A percentile compares a stretch with the other conserved stretches of the same genome.
Conservation (phyloP, 2,113 vertebrate genomes). For the Xiphophorus maculatus region DNA sequence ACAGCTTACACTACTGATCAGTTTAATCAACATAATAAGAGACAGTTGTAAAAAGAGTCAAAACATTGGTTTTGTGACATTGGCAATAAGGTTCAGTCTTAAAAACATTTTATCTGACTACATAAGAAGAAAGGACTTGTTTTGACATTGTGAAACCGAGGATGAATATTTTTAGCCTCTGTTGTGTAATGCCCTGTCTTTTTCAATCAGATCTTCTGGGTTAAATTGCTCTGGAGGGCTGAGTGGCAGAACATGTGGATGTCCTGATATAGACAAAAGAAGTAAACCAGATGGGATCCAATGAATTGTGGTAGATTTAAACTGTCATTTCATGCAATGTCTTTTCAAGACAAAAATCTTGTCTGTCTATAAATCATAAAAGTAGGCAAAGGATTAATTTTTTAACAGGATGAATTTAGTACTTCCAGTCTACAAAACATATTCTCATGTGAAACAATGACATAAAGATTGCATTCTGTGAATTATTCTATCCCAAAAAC, state of each 20-base stretch:
- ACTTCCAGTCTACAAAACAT: too few relatives aligned
- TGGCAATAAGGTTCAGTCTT: neutral
- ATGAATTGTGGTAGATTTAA: conserved; percentile 4
- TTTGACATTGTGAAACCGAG: neutral
- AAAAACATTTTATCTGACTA: conserved; percentile 6
- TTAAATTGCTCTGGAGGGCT: conserved; percentile 35
- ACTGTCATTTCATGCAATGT: conserved; percentile 8
- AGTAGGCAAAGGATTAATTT: too few relatives aligned
- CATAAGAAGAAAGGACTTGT: conserved; percentile 1
- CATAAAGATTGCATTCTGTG: too few relatives aligned
- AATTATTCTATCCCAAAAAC: neutral
- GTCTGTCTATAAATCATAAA: too few relatives aligned
- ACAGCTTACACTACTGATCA: neutral
- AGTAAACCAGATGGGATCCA: conserved; percentile 37
- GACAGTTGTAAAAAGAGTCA: neutral
- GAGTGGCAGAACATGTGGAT: conserved; percentile 33
- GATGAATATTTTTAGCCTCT: conserved; percentile 34
- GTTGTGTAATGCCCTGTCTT: conserved; percentile 19
- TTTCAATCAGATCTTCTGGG: conserved; percentile 24
- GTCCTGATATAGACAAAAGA: conserved; percentile 22
- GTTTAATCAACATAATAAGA: neutral
- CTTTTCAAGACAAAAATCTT: neutral
- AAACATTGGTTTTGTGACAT: neutral
- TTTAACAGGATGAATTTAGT: too few relatives aligned
- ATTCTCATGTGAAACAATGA: neutral